Conservation (phyloP, 1,140 invertebrate species). For the Metaphire vulgaris region DNA sequence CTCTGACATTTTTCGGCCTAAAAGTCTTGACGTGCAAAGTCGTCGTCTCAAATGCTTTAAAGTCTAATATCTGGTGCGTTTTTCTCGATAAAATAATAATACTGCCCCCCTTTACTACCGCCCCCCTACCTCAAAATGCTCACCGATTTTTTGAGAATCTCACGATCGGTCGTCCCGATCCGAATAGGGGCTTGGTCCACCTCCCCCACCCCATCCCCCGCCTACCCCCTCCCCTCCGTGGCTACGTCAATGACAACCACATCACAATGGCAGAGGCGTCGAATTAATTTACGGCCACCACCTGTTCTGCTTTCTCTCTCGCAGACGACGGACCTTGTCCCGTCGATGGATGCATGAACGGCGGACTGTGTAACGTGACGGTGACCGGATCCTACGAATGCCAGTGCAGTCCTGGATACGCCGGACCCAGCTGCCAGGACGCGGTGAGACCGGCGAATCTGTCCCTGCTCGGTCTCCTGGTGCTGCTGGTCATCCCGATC, state of each 20-base stretch:
- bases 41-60: too few relatives aligned
- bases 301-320: not conserved
- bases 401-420: not conserved
- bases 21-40: too few relatives aligned
- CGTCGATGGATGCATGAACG: not conserved
- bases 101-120: too few relatives aligned
- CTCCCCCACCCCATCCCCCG: too few relatives aligned
- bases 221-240: too few relatives aligned
- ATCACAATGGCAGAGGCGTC: not conserved
- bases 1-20: too few relatives aligned
- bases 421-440: not conserved
- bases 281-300: not conserved
- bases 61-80: too few relatives aligned
- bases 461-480: not conserved
- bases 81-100: too few relatives aligned
- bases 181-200: too few relatives aligned
- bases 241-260: not conserved
- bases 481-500: not conserved
- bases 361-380: not conserved
- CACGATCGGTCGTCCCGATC: too few relatives aligned
- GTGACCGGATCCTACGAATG: not conserved
- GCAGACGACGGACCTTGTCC: not conserved
- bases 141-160: too few relatives aligned
- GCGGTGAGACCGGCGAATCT: not conserved
- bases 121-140: too few relatives aligned